A percentile compares a stretch with the other conserved stretches of the same genome.
These are phyloP conservation scores for Rhimphoctona megacephalus DNA, from an alignment of 2,888 invertebrate species.

Conservation along the genomic window DNA sequence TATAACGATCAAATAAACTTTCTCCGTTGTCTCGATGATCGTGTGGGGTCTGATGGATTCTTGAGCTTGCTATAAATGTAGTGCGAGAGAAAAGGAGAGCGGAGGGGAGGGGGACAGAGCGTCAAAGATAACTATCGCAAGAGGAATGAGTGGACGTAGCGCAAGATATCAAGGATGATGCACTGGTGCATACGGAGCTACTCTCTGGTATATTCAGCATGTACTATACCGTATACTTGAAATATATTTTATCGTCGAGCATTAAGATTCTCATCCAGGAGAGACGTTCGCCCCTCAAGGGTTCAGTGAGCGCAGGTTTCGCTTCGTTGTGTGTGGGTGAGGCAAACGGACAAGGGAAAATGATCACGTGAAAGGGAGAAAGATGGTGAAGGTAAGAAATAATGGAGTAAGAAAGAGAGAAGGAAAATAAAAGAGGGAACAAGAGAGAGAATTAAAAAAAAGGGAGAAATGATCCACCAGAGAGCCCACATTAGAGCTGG, in stretches of 20 bases:
- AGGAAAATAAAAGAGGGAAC: background rate
- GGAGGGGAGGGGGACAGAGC: background rate
- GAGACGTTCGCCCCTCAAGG: conserved; percentile 46
- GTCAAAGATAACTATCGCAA: conserved; percentile 45
- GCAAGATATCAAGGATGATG: conserved; percentile 50
- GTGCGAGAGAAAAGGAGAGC: background rate
- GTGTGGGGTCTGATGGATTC: conserved; percentile 48
- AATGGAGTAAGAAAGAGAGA: background rate
- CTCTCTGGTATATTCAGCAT: conserved; percentile 27
- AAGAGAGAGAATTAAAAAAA: background rate
- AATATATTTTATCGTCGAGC: conserved; percentile 71
- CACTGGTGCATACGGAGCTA: conserved; percentile 41
- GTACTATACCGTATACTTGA: conserved; percentile 60
- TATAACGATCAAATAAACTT: background rate
- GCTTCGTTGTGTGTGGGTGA: conserved; percentile 42
- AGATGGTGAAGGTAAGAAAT: background rate
- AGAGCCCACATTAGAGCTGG: conserved; percentile 50
- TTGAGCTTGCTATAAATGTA: conserved; percentile 17
- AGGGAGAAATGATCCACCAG: conserved; percentile 28
- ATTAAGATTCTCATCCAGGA: conserved; percentile 72
- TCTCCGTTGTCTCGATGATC: conserved; percentile 41
- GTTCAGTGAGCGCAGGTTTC: conserved; percentile 41
- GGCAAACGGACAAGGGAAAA: conserved; percentile 38
- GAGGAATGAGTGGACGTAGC: conserved; percentile 40
- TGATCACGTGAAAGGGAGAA: background rate